These are phyloP conservation scores for Ondatra zibethicus DNA, from an alignment of 2,113 vertebrate genomes.

Conservation along the genomic window DNA sequence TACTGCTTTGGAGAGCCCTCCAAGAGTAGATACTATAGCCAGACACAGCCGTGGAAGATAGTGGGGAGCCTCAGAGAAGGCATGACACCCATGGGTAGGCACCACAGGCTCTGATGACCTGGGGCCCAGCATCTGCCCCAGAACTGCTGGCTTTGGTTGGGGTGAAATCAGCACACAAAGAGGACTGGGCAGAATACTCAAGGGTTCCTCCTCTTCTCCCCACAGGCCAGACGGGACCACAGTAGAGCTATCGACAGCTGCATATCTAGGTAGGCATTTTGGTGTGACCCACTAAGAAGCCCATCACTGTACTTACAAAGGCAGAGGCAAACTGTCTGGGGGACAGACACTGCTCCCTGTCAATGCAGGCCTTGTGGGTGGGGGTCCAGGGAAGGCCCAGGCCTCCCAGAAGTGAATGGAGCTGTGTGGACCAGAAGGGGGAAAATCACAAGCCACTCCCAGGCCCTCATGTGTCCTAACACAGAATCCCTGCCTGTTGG, in stretches of 20 bases:
- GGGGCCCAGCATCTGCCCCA: neutral
- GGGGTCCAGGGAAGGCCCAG: neutral
- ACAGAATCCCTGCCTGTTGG: neutral
- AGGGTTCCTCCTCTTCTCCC: neutral
- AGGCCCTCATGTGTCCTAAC: neutral
- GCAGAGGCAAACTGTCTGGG: too few species aligned
- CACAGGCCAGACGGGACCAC: neutral
- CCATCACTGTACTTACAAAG: too few species aligned
- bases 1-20: neutral
- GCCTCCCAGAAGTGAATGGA: neutral
- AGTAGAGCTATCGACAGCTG: fast-evolving
- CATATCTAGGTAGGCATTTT: conserved; percentile 53
- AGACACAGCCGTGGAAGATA: fast-evolving
- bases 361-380: neutral
- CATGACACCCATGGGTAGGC: fast-evolving
- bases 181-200: neutral
- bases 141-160: neutral
- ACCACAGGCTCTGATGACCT: neutral
- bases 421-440: neutral
- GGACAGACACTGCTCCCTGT: neutral
- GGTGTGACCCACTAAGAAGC: neutral
- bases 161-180: fast-evolving
- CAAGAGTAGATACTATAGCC: neutral
- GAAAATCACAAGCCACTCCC: neutral
- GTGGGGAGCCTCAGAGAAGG: neutral